Evolutionary conservation across 2,113 vertebrate species (phyloP), one percentile per base, ranked within the genome.

Genomic region (Poeciliopsis prolifica): DNA sequence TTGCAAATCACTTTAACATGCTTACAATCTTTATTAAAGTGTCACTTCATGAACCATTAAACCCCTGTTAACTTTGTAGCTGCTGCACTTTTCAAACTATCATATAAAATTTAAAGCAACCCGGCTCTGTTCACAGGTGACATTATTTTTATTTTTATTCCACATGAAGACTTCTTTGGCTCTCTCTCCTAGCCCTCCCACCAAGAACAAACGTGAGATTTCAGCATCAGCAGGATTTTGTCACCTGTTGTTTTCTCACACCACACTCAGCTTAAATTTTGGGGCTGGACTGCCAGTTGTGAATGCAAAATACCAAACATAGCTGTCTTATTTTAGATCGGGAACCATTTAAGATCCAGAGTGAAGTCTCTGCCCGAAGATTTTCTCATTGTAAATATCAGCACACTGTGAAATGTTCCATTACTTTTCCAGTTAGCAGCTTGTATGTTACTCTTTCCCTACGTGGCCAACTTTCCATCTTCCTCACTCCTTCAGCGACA

Each of bases 401-500:
- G 26, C 24, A 69, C 44, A 40, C 75, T 74, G 77, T 88, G 83
- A 75, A 73, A 87, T 87, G 90, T 91, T 91, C 88, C 91, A 92
- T 91, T 88, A 89, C 88, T 88, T 85, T 91, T 86, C 85, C 74
- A 83, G 69, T 77, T 70, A 81, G 88, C 79, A 86, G 87, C 86
- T 88, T 86, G 85, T 85, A 71, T 82, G 89, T 91, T 89, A 82
- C 88, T 91, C 79, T 90, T 87, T 82, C 79, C 80, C 74, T 87
- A 78, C 65, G 86, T 83, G 78, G 92, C 91, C 91, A 93, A 93
- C 90, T 93, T 93, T 93, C 93, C 93, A 89, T 80, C 78, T 79
- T 87, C 78, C 85, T 83, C 84, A 60, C 87, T 90, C 83, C 86
- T 92, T 87, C 80, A 90, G 66, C 79, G 74, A 87, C 90, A 87